Base-by-base conservation (phyloP, 2,113 vertebrate genomes). In the Percopsis transmontana region DNA sequence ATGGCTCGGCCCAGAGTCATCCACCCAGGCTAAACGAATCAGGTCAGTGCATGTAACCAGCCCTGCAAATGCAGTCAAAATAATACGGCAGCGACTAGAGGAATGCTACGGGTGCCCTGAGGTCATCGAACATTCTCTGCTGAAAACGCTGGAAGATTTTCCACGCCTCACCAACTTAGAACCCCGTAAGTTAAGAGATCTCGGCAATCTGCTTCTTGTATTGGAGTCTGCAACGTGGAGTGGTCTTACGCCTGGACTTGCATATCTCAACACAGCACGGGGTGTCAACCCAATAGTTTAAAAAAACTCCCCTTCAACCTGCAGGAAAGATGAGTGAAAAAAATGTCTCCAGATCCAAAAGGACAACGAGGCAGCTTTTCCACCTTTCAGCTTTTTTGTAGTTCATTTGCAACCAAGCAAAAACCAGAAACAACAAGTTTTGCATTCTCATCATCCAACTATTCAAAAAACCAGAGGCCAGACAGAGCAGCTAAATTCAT, bases 1-100 rank as follows among this genome's bases (percentile, higher is more conserved):
- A 38, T 73, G 70, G 70, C 41, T 66, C 16, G 57, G 48, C 2
- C 38, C 19, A 10, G 6, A 53, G 62, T 66, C 70, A 2, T 59
- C 40, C 11, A 19, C 60, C 2, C 57, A 74, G 4, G 51, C 54
- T 1, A 74, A 27, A 14, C 13, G 41, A 23, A 2, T 67, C 7
- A 33, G 33, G 21, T 24, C 52, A 9, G 58, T 68, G 14, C 65
- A 74, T 33, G 11, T 63, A 11, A 21, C 39, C 20, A 62, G 14
- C 52, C n/a, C n/a, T n/a, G n/a, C 58, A 7, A 18, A 6, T 0
- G 27, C 16, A 15, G 16, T 40, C 2, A 53, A 9, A 14, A 61
- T 53, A 20, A 18, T 42, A 5, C 60, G 63, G 70, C 14, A 12
- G 13, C 14, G 20, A 24, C 12, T 54, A 12, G 52, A 14, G 8